Conservation (phyloP, 2,888 invertebrate species). For the Rhyacophila evoluta region DNA sequence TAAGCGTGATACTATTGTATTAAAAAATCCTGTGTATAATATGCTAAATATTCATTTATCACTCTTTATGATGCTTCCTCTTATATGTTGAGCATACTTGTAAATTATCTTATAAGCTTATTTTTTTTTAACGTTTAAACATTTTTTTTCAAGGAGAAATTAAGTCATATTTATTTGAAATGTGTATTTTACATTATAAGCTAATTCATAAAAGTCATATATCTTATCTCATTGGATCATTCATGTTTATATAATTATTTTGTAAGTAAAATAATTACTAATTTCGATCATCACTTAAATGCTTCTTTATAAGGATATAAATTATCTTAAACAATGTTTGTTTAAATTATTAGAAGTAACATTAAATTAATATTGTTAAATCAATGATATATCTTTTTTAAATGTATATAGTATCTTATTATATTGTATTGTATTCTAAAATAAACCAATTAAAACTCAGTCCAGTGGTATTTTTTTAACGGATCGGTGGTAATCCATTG, state of each 20-base stretch:
- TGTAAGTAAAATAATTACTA: neutral
- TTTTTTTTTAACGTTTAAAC: no score
- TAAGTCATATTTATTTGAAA: neutral
- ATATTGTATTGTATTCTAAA: conserved; percentile 27
- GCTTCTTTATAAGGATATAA: neutral
- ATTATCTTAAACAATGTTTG: neutral
- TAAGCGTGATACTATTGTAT: no score
- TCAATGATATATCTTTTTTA: conserved; percentile 22
- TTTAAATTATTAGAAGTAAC: conserved; percentile 3
- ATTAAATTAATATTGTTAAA: conserved; percentile 16
- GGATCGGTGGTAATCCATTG: no score
- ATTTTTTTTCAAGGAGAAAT: no score
- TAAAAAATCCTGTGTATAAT: no score
- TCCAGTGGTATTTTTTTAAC: no score
- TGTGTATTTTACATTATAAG: neutral
- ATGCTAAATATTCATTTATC: no score
- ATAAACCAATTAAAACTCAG: conserved; percentile 18
- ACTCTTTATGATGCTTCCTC: no score
- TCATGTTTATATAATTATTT: neutral
- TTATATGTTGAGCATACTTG: no score
- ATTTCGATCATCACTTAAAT: neutral
- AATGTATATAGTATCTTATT: conserved; percentile 8
- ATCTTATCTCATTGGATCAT: neutral
- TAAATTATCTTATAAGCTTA: no score
- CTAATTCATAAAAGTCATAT: neutral